Conservation (phyloP, 1,140 invertebrate species). For the Microplitis mediator region DNA sequence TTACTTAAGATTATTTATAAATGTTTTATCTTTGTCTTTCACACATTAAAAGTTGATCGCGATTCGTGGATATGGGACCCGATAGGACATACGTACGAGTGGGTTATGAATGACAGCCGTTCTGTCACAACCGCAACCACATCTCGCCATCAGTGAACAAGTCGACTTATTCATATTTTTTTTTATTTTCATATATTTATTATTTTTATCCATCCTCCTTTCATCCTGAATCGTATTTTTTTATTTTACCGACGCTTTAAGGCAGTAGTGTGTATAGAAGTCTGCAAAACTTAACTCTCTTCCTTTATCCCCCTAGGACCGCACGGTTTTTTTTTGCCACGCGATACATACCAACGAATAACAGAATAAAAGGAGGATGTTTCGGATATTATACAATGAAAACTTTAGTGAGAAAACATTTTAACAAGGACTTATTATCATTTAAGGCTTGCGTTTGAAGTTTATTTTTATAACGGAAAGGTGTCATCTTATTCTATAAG, state of each 20-base stretch:
- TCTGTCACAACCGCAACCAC: conserved; percentile 1
- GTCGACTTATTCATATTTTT: not conserved
- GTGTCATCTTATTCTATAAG: too few species aligned
- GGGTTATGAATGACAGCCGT: conserved; percentile 14
- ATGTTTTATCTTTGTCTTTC: not conserved
- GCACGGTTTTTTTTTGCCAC: conserved; percentile 1
- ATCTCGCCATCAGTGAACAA: not conserved
- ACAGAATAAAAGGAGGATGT: not conserved
- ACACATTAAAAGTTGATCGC: too few species aligned
- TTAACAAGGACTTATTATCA: conserved; percentile 7
- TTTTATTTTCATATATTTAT: not conserved
- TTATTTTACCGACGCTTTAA: not conserved
- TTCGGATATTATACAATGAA: too few species aligned
- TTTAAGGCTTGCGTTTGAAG: too few species aligned
- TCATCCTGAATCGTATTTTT: not conserved
- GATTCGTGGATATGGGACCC: too few species aligned
- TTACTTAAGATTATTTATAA: not conserved
- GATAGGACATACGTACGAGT: too few species aligned
- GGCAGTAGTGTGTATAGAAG: too few species aligned
- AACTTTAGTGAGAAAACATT: not conserved
- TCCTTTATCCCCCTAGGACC: not conserved
- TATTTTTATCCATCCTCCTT: not conserved
- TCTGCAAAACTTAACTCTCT: not conserved
- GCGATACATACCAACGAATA: not conserved
- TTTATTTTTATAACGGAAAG: too few species aligned